phyloP scores from a whole-genome alignment of 37 sponge, comb jelly and placozoan genomes.

The Ianthella basta region DNA sequence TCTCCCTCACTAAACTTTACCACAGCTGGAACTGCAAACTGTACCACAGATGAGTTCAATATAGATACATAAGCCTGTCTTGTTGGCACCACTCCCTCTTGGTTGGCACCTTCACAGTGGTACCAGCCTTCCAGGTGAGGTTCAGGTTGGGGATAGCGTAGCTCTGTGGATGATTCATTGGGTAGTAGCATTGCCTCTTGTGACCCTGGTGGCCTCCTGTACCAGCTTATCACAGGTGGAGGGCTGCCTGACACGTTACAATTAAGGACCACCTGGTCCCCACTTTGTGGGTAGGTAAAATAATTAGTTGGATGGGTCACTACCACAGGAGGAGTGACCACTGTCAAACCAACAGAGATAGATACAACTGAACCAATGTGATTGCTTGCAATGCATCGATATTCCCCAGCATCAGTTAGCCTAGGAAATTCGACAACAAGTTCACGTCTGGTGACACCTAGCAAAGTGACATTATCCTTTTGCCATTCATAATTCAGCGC shows the following conservation, averaged over 20 bases:
- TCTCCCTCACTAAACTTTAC: background rate
- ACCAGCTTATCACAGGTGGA: background rate
- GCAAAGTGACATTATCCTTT: background rate
- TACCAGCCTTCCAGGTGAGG: background rate
- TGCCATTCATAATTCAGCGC: background rate
- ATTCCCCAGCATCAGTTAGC: background rate
- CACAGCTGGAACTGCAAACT: slow-evolving; percentile 11
- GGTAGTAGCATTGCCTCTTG: background rate
- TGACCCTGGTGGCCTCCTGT: background rate
- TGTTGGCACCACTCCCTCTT: background rate
- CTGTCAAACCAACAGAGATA: background rate
- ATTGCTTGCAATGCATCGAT: slow-evolving; percentile 1
- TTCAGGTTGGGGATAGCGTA: background rate
- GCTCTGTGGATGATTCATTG: background rate
- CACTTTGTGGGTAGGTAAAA: background rate
- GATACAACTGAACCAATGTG: background rate
- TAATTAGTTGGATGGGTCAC: no score
- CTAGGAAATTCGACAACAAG: background rate
- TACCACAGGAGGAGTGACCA: background rate
- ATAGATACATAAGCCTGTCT: background rate
- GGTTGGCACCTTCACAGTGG: background rate
- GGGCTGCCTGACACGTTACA: background rate
- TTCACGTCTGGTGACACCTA: background rate
- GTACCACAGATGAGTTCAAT: background rate
- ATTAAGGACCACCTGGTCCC: background rate